Evolutionary conservation across 1,140 invertebrate species (phyloP).

Genomic region (Hypothenemus hampei): DNA sequence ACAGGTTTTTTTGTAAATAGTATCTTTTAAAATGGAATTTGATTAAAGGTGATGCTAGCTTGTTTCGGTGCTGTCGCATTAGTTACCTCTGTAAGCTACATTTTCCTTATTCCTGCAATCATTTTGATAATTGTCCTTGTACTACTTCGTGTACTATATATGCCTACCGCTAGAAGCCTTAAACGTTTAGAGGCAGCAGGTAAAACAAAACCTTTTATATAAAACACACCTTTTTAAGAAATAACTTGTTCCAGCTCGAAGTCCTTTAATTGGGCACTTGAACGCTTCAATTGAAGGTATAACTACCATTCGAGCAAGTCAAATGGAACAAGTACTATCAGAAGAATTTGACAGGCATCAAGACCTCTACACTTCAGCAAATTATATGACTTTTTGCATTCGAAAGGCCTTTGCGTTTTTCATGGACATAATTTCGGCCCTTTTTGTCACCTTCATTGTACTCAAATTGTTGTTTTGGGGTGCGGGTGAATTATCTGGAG

Average conservation of each 20-base stretch:
- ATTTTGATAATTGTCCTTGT: conserved; percentile 52
- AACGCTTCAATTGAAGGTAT: conserved; percentile 67
- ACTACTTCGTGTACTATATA: conserved; percentile 53
- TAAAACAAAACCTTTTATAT: conserved; percentile 38
- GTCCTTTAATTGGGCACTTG: conserved; percentile 66
- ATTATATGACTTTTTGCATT: conserved; percentile 57
- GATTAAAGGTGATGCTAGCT: conserved; percentile 32
- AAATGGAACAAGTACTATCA: conserved; percentile 70
- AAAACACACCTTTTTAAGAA: not conserved
- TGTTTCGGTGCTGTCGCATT: conserved; percentile 27
- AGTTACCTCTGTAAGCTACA: conserved; percentile 28
- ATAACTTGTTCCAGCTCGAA: conserved; percentile 41
- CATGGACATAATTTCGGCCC: conserved; percentile 68
- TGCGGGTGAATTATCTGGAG: conserved; percentile 47
- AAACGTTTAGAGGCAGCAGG: conserved; percentile 61
- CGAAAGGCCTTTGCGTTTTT: conserved; percentile 69
- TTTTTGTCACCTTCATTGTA: conserved; percentile 66
- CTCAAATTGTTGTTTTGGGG: conserved; percentile 47
- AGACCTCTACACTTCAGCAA: conserved; percentile 65
- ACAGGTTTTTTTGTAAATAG: conserved; percentile 5
- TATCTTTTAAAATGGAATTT: not conserved
- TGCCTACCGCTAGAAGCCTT: conserved; percentile 57
- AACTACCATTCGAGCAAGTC: conserved; percentile 81
- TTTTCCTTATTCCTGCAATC: conserved; percentile 43
- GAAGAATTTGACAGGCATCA: conserved; percentile 77